These are phyloP conservation scores for Hirtodrosophila confusa DNA, from an alignment of 2,888 invertebrate species.

Conservation along the genomic window DNA sequence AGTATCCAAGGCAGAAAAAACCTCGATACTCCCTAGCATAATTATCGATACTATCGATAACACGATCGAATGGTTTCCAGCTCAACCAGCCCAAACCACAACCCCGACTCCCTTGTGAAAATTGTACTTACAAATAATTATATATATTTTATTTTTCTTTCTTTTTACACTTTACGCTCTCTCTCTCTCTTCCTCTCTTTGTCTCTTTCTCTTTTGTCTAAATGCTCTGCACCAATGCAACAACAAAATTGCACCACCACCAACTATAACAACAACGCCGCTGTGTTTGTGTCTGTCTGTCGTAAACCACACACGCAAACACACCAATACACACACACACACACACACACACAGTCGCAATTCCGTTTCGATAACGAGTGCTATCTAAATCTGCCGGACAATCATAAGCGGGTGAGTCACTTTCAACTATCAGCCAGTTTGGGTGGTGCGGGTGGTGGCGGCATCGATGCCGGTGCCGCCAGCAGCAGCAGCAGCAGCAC, in stretches of 20 bases:
- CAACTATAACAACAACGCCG: conserved; percentile 36
- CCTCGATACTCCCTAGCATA: too few species aligned
- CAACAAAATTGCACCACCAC: conserved; percentile 27
- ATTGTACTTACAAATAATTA: conserved; percentile 38
- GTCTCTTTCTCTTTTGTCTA: conserved; percentile 30
- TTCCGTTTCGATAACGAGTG: conserved; percentile 99
- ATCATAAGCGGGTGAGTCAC: conserved; percentile 98
- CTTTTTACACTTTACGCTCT: conserved; percentile 38
- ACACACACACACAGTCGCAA: conserved; percentile 91
- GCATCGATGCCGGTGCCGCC: conserved; percentile 46
- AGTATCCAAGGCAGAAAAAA: too few species aligned
- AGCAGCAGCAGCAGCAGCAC: conserved; percentile 15
- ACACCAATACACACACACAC: conserved; percentile 1
- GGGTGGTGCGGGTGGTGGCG: conserved; percentile 42
- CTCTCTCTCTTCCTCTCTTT: conserved; percentile 17
- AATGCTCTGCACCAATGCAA: conserved; percentile 49
- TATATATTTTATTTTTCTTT: conserved; percentile 32
- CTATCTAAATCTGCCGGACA: conserved; percentile 98
- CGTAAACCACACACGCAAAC: conserved; percentile 19
- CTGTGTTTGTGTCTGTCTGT: conserved; percentile 36
- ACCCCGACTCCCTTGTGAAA: conserved; percentile 16
- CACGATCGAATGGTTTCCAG: too few species aligned
- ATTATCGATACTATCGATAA: too few species aligned
- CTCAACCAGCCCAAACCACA: not conserved
- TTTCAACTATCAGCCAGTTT: conserved; percentile 70